Conservation (phyloP, 30 jellyfish, hydroid and myxozoan species). For the Cassiopea xamachana region DNA sequence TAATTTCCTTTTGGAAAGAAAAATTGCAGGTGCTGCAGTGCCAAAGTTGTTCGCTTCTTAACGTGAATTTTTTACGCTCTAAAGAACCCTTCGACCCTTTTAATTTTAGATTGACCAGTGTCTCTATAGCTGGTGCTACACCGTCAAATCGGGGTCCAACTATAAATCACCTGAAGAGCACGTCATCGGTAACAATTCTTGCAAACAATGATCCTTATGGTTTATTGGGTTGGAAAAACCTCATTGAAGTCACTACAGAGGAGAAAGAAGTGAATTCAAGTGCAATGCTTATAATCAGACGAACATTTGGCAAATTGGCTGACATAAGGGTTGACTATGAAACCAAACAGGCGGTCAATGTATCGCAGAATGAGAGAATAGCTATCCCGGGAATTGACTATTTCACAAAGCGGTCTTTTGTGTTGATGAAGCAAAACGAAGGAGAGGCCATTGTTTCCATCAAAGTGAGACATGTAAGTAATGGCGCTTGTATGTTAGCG, state of each 20-base stretch:
- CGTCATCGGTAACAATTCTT: constrained; percentile 63
- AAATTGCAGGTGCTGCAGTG: too few species aligned
- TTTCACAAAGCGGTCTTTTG: constrained; percentile 60
- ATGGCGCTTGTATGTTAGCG: not conserved
- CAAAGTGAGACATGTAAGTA: constrained; percentile 89
- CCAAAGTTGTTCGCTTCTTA: too few species aligned
- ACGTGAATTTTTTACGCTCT: too few species aligned
- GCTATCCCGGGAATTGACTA: constrained; percentile 90
- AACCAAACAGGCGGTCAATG: constrained; percentile 65
- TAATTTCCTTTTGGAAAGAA: too few species aligned
- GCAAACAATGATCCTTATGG: constrained; percentile 93
- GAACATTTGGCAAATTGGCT: constrained; percentile 81
- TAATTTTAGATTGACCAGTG: constrained; percentile 64
- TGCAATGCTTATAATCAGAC: constrained; percentile 76
- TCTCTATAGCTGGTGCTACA: constrained; percentile 64
- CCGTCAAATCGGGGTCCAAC: constrained; percentile 80
- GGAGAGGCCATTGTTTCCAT: constrained; percentile 75
- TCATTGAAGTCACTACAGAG: constrained; percentile 79
- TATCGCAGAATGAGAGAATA: constrained; percentile 63
- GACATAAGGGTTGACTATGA: constrained; percentile 75
- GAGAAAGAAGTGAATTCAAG: constrained; percentile 78
- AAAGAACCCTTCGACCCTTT: not conserved
- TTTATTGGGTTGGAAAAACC: constrained; percentile 78
- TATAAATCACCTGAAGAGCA: constrained; percentile 67
- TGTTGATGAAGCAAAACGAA: constrained; percentile 64